Percentiles rank a stretch among this genome's conserved stretches.
Evolutionary conservation across 2,113 vertebrate genomes (phyloP).

Genomic region (Apodemus speciosus): DNA sequence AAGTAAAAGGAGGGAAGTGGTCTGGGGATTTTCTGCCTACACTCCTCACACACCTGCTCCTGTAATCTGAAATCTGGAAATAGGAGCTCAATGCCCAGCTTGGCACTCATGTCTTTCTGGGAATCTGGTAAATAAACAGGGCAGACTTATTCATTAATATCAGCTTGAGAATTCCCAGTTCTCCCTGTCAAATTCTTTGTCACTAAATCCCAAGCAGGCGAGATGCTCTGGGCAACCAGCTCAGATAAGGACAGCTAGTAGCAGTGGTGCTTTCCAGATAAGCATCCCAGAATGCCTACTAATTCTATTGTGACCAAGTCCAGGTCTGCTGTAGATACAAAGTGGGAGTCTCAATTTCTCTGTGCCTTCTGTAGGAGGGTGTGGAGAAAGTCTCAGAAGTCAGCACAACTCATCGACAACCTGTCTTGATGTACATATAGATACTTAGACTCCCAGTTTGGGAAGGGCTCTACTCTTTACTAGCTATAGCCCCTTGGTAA

Average conservation of each 20-base stretch:
- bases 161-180: conserved; percentile 45
- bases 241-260: conserved; percentile 42
- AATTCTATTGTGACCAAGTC: conserved; percentile 11
- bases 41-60: conserved; percentile 82
- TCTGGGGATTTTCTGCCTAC: not conserved
- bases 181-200: conserved; percentile 2
- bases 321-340: conserved; percentile 46
- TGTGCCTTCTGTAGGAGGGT: not conserved
- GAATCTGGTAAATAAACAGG: conserved; percentile 78
- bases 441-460: not conserved
- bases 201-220: conserved; percentile 29
- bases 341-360: conserved; percentile 5
- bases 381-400: not conserved
- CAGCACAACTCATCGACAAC: not conserved
- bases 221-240: conserved; percentile 43
- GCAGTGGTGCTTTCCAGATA: conserved; percentile 31
- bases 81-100: conserved; percentile 70
- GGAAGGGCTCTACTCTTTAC: not conserved
- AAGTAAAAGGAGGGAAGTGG: not conserved
- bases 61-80: conserved; percentile 85
- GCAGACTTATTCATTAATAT: conserved; percentile 8
- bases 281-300: conserved; percentile 7
- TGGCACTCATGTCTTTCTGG: conserved; percentile 73
- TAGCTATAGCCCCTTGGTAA: not conserved
- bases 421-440: not conserved